Conservation (phyloP, 1,140 invertebrate genomes). For the Drosophila arawakana region DNA sequence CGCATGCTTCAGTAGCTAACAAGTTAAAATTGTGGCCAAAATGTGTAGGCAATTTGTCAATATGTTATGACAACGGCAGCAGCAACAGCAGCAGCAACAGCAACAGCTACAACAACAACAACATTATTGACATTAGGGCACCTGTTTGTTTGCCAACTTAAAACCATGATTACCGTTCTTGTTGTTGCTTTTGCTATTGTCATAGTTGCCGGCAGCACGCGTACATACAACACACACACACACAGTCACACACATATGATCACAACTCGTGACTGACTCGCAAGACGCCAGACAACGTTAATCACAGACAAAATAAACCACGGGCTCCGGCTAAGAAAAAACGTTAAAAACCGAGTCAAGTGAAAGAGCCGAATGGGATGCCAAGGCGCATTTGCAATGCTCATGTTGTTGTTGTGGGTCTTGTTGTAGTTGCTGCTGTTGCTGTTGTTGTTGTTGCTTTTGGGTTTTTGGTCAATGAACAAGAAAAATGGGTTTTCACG, state of each 20-base stretch:
- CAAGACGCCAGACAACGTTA: slow-evolving; percentile 64
- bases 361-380: slow-evolving; percentile 47
- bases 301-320: slow-evolving; percentile 64
- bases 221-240: slow-evolving; percentile 35
- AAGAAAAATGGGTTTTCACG: slow-evolving; percentile 81
- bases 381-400: slow-evolving; percentile 48
- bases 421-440: slow-evolving; percentile 24
- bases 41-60: slow-evolving; percentile 80
- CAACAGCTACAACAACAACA: too few relatives aligned
- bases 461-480: slow-evolving; percentile 75
- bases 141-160: slow-evolving; percentile 76
- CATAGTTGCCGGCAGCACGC: slow-evolving; percentile 46
- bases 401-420: slow-evolving; percentile 11
- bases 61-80: slow-evolving; percentile 70
- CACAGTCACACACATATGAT: slow-evolving; percentile 19
- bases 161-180: slow-evolving; percentile 77
- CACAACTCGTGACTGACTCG: slow-evolving; percentile 47
- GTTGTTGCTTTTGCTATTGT: slow-evolving; percentile 47
- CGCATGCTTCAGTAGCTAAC: slow-evolving; percentile 68
- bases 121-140: slow-evolving; percentile 79
- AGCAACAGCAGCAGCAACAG: slow-evolving; percentile 38
- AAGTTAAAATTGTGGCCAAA: slow-evolving; percentile 73
- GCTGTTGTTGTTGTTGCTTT: slow-evolving; percentile 31
- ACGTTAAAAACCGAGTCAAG: slow-evolving; percentile 11
- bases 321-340: background rate